A percentile compares a stretch with the other conserved stretches of the same genome.
phyloP scores from a whole-genome alignment of 2,113 vertebrate genomes.

The Pyrgilauda ruficollis region DNA sequence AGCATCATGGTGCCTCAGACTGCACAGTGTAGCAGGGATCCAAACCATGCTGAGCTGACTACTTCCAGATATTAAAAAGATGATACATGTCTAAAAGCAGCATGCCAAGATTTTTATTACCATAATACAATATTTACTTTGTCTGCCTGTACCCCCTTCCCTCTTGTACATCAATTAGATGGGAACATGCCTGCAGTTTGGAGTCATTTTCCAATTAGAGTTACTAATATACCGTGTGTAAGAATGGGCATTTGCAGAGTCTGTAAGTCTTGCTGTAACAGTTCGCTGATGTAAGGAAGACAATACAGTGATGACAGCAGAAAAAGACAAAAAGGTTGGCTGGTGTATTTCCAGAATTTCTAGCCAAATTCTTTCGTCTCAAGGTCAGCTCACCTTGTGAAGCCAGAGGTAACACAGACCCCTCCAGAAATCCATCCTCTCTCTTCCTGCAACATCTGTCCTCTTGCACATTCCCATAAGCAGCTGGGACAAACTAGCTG shows the following conservation, averaged over 20 bases:
- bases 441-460: not conserved
- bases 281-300: not conserved
- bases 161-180: not conserved
- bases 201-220: not conserved
- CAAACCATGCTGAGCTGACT: not conserved
- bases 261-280: not conserved
- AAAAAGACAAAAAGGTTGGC: not conserved
- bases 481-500: not conserved
- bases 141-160: not conserved
- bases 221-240: not conserved
- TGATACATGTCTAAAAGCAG: not conserved
- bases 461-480: not conserved
- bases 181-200: not conserved
- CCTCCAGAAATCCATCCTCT: not conserved
- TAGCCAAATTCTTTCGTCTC: not conserved
- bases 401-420: not conserved
- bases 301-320: not conserved
- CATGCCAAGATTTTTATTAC: not conserved
- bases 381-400: not conserved
- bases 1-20: not conserved
- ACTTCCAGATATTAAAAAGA: not conserved
- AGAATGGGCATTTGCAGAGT: not conserved
- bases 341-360: not conserved
- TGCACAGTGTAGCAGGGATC: not conserved
- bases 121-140: not conserved